Evolutionary conservation across 2,113 vertebrate genomes (phyloP).

Genomic region (Climacteris rufus): DNA sequence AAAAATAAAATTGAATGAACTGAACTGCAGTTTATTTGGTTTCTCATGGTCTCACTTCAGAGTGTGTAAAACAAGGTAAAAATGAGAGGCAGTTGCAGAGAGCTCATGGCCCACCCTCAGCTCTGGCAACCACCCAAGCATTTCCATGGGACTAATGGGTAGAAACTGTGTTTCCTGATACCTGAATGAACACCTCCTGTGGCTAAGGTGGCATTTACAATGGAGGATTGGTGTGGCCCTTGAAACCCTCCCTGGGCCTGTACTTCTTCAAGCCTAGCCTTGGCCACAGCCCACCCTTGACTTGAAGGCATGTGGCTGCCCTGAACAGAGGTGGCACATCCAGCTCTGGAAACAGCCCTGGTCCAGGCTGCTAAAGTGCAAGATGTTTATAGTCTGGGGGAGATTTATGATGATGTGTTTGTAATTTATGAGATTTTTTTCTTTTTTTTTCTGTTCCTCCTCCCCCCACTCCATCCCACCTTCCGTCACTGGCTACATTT

Average conservation of each 20-base stretch:
- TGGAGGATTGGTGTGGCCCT: fast-evolving
- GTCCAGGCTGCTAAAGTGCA: not conserved
- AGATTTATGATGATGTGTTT: not conserved
- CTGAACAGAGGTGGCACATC: not conserved
- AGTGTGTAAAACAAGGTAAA: not conserved
- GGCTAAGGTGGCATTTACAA: not conserved
- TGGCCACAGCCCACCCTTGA: not conserved
- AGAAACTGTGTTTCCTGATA: not conserved
- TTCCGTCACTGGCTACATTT: not conserved
- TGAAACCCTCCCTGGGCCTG: not conserved
- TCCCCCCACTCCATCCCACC: not conserved
- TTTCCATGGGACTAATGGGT: not conserved
- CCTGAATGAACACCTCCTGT: not conserved
- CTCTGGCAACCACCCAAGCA: not conserved
- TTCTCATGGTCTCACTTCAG: slow-evolving; percentile 11
- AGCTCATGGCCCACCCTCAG: not conserved
- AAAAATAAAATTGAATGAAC: not conserved
- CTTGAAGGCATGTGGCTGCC: fast-evolving
- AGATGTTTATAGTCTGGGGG: not conserved
- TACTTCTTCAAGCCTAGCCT: not conserved
- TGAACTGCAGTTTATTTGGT: not conserved
- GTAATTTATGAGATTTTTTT: not conserved
- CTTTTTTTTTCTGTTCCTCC: not conserved
- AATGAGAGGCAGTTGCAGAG: not conserved
- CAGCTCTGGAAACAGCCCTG: not conserved